Evolutionary conservation across 2,888 invertebrate genomes (phyloP).

Genomic region (Mayetiola destructor): DNA sequence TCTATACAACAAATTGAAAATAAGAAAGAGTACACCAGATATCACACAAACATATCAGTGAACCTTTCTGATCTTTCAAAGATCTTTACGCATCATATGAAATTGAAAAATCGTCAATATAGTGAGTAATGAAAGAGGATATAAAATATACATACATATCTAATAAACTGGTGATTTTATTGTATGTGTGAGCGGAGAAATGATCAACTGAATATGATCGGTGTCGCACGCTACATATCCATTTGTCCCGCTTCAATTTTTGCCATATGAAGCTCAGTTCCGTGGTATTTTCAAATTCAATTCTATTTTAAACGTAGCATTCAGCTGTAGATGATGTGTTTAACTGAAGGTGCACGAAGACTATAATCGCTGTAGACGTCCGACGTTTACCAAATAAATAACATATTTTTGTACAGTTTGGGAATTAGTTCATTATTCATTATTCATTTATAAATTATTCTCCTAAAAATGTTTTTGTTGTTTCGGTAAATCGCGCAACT

Average conservation of each 20-base stretch:
- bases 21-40: no score
- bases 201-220: no score
- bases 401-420: conserved; percentile 12
- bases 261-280: conserved; percentile 10
- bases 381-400: conserved; percentile 13
- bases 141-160: no score
- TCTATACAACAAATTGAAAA: no score
- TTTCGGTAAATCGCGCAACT: conserved; percentile 7
- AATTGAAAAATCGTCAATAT: no score
- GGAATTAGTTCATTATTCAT: conserved; percentile 3
- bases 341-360: conserved; percentile 11
- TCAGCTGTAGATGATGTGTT: conserved; percentile 14
- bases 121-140: no score
- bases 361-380: conserved; percentile 9
- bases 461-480: no score
- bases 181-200: neutral
- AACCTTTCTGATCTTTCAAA: no score
- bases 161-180: no score
- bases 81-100: no score
- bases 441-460: neutral
- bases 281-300: conserved; percentile 10
- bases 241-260: conserved; percentile 12
- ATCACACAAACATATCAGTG: no score
- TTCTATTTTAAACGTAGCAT: conserved; percentile 14
- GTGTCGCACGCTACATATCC: conserved; percentile 5